Base-by-base conservation (phyloP, 2,113 vertebrate genomes). In the Labeo catla region DNA sequence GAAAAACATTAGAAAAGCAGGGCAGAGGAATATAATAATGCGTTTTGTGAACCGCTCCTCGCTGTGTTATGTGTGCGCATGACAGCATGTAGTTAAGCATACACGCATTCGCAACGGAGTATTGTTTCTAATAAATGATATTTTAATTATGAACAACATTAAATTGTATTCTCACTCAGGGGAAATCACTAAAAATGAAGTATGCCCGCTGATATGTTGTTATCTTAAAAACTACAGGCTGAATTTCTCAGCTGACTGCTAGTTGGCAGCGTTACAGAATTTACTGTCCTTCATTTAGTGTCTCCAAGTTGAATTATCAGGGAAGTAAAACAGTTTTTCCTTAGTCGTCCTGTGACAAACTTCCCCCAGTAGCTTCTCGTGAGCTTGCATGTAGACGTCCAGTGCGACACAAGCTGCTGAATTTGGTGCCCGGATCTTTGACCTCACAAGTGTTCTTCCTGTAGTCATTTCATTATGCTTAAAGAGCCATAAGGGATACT, bases 401-500 rank as follows among this genome's bases (percentile, higher is more conserved):
- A 16, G 47, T 50, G 45, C 0, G 52, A 34, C 61, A 49, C 9
- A 21, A 23, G 47, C 34, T 47, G 28, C 15, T 68, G 19, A 57
- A 34, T n/a, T 39, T 5, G 6, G 2, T 12, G 34, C 19, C 61
- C 66, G 36, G 84, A 79, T 80, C 50, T 81, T 50, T 85, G 85
- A 81, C 77, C 82, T 57, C 76, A 66, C 15, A 73, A 49, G 80
- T 81, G 80, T 79, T 88, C 21, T 47, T 88, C 39, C 47, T 83
- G 39, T 66, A 66, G 66, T 76, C 81, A 52, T 84, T 88, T 83
- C 80, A 86, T 84, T 76, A 84, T 84, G 90, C 90, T 70, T 88
- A 86, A 84, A 91, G 91, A 92, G 93, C 93, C 94, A 93, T 88
- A 36, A 84, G 82, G 88, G 93, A 90, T 89, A 93, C 84, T 88